Percentiles rank a stretch among this genome's conserved stretches.
Evolutionary conservation across 2,888 invertebrate species (phyloP).

Genomic region (Harmothoe impar): DNA sequence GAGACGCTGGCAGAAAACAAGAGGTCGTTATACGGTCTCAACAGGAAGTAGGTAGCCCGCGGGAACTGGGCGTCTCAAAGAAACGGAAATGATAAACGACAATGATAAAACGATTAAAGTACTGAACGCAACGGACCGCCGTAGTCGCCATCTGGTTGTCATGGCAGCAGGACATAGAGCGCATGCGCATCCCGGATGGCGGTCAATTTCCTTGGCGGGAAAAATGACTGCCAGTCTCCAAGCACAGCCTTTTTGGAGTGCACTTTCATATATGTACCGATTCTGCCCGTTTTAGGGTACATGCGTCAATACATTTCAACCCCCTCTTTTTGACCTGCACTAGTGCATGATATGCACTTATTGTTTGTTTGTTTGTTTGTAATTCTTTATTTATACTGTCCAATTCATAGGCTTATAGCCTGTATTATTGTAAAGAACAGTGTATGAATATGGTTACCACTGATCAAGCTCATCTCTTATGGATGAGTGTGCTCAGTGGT

Average conservation of each 20-base stretch:
- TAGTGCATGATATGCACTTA: no score
- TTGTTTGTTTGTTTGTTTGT: no score
- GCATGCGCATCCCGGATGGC: background rate
- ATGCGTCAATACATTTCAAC: no score
- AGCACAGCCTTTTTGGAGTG: background rate
- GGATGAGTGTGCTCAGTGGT: no score
- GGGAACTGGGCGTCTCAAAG: constrained; percentile 24
- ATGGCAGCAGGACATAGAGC: background rate
- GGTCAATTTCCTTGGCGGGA: background rate
- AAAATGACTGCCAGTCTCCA: background rate
- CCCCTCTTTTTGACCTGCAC: no score
- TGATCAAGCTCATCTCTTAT: no score
- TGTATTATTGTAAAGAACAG: no score
- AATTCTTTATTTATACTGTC: no score
- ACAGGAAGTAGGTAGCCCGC: constrained; percentile 3
- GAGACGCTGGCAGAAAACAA: constrained; percentile 10
- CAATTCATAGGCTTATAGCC: no score
- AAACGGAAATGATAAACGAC: constrained; percentile 39
- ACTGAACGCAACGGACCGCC: background rate
- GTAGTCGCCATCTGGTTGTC: background rate
- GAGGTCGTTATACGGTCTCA: constrained; percentile 8
- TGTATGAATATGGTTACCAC: no score
- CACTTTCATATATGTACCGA: no score
- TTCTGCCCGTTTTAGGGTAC: no score
- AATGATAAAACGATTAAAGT: constrained; percentile 35